phyloP scores from a whole-genome alignment of 2,888 invertebrate genomes.

The Podabrus alpinus region DNA sequence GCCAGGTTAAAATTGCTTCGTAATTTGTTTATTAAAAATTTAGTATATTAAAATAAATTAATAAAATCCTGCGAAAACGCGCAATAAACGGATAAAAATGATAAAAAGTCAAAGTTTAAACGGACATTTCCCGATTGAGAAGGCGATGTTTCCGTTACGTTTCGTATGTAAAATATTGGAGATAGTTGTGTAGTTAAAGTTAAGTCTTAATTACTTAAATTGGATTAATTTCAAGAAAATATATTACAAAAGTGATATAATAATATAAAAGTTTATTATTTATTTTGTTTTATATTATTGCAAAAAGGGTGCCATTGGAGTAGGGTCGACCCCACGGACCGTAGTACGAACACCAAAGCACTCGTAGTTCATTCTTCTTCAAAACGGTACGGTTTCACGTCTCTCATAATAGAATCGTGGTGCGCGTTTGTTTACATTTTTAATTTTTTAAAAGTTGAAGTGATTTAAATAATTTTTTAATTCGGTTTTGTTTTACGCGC shows the following conservation, averaged over 20 bases:
- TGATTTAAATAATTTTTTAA: not conserved
- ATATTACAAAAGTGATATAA: not conserved
- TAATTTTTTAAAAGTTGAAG: not conserved
- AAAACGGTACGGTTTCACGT: slow-evolving; percentile 19
- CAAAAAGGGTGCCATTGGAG: slow-evolving; percentile 27
- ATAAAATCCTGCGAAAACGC: no score
- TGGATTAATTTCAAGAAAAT: not conserved
- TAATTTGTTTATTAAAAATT: no score
- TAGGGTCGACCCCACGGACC: slow-evolving; percentile 34
- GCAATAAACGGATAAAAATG: no score
- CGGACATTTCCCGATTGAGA: no score
- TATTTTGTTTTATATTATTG: slow-evolving; percentile 1
- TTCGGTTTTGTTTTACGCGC: not conserved
- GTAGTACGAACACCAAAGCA: slow-evolving; percentile 34
- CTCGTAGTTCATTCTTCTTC: slow-evolving; percentile 25
- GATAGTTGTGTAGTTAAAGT: no score
- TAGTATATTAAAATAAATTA: no score
- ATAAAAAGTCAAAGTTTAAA: no score
- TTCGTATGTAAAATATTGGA: no score
- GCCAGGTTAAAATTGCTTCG: no score
- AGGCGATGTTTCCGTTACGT: no score
- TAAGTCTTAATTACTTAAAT: no score
- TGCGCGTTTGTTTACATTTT: slow-evolving; percentile 10
- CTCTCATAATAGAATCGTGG: slow-evolving; percentile 13
- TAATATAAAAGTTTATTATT: not conserved